These are phyloP conservation scores for Styela clava DNA, from an alignment of 23 tunicate genomes.

Conservation along the genomic window DNA sequence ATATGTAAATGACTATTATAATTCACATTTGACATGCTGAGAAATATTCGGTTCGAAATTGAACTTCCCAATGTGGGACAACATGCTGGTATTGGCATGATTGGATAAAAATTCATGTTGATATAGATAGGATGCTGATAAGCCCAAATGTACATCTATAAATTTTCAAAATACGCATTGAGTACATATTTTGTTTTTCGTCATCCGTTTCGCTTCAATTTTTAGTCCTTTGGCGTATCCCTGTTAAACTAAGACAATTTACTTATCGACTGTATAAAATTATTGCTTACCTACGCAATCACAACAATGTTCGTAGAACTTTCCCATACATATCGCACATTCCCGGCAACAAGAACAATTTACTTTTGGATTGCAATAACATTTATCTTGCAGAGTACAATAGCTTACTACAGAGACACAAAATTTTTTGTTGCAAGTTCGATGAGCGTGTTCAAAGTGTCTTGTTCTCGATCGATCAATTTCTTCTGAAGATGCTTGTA, in stretches of 20 bases:
- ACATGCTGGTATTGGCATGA: no score
- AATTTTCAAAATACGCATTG: no score
- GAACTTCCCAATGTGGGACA: not conserved
- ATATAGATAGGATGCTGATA: no score
- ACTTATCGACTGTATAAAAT: not conserved
- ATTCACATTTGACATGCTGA: not conserved
- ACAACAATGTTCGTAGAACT: slow-evolving; percentile 73
- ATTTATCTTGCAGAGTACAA: slow-evolving; percentile 68
- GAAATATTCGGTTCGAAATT: not conserved
- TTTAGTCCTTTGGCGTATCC: no score
- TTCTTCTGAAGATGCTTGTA: not conserved
- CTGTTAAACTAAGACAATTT: no score
- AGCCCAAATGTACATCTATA: no score
- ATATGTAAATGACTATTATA: not conserved
- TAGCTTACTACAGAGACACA: slow-evolving; percentile 90
- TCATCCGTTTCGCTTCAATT: no score
- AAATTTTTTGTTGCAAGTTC: slow-evolving; percentile 60
- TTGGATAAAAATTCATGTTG: no score
- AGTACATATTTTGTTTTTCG: no score
- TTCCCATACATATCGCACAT: slow-evolving; percentile 84
- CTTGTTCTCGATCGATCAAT: slow-evolving; percentile 37
- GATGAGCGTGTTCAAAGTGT: slow-evolving; percentile 36
- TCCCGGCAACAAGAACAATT: slow-evolving; percentile 87
- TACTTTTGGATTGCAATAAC: slow-evolving; percentile 60
- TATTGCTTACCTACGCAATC: slow-evolving; percentile 88